A percentile compares a stretch with the other conserved stretches of the same genome.
Evolutionary conservation across 1,140 invertebrate genomes (phyloP).

Genomic region (Vollenhovia emeryi): DNA sequence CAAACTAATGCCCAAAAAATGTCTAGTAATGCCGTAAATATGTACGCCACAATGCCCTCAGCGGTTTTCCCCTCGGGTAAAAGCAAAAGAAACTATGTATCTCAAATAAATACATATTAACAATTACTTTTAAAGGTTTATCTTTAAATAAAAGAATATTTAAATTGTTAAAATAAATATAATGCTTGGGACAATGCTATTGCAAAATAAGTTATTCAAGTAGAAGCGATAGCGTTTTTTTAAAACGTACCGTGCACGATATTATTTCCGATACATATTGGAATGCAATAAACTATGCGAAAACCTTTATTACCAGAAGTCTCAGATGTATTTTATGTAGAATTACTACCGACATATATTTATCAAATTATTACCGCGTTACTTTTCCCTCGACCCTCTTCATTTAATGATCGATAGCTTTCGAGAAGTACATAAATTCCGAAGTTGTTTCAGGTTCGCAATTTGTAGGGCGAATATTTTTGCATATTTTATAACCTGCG

Average conservation of each 20-base stretch:
- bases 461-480: constrained; percentile 20
- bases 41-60: too few relatives aligned
- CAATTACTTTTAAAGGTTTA: neutral
- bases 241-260: neutral
- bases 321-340: neutral
- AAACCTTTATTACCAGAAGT: neutral
- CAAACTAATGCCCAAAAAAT: too few relatives aligned
- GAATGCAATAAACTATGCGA: neutral
- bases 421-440: constrained; percentile 32
- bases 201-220: neutral
- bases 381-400: neutral
- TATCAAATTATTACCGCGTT: neutral
- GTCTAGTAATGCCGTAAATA: too few relatives aligned
- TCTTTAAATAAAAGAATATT: neutral
- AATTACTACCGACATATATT: neutral
- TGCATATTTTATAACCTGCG: constrained; percentile 46
- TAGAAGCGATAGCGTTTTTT: neutral
- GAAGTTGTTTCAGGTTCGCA: constrained; percentile 12
- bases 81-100: neutral
- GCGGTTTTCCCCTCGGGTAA: too few relatives aligned
- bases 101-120: neutral
- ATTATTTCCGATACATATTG: neutral
- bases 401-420: neutral
- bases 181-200: neutral
- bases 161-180: neutral